Evolutionary conservation across 1,140 invertebrate species (phyloP), one percentile per base, ranked within the genome.

Genomic region (Carcinoscorpius rotundicauda): DNA sequence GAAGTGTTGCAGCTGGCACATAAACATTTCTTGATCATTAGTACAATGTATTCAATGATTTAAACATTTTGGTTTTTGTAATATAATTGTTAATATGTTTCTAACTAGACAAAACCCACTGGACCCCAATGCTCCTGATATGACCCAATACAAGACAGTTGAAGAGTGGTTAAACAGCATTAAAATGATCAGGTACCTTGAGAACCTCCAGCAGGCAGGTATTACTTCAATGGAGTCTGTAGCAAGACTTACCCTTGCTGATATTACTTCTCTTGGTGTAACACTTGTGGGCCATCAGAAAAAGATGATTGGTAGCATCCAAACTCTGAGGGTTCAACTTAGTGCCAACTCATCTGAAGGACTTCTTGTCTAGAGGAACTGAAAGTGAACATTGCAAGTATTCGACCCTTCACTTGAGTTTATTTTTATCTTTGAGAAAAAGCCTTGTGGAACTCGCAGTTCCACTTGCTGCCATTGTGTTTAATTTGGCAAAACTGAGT

Each of bases 271-370:
- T 70, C 81, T 98, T 66, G 93, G 93, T 51, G 91, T 97, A 68
- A 94, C 90, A 8, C 82, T 97, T 58, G 92, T 96, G n/a, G 93
- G 94, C 53, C 95, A 98, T 79, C 94, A 97, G 78, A 96, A 97
- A 79, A 97, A 97, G 80, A 97, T 97, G 64, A 93, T 97, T 87
- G 93, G 92, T 79, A 92, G 89, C 81, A 88, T 95, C 55, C 91
- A 93, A 74, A 89, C 88, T 67, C 86, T 95, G 77, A 82, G 91
- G 71, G 88, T 89, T 57, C 91, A 93, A 76, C 29, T 29, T 29
- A 29, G 29, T 29, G 29, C 29, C 29, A 29, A 29, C 29, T 84
- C 91, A 66, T 87, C 89, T 10, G 91, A 94, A 77, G 91, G 91
- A 58, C 93, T 95, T 29, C 29, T 29, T 29, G 29, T 29, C 29